Evolutionary conservation across 2,113 vertebrate species (phyloP).

Genomic region (Melospiza georgiana): DNA sequence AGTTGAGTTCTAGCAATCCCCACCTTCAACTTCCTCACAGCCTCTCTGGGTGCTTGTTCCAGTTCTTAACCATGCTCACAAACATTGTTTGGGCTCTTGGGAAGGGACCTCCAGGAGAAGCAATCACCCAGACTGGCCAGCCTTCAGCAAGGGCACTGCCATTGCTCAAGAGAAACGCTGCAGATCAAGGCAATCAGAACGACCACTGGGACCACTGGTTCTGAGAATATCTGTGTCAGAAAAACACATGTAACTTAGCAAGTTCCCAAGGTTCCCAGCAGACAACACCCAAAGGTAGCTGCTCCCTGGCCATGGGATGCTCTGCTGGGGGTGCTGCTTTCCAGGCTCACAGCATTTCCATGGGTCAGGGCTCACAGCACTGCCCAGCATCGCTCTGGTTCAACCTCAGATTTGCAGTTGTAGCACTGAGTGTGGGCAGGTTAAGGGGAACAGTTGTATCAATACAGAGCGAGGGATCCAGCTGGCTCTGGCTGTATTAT

Average conservation of each 20-base stretch:
- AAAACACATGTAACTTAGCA: not conserved
- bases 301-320: not conserved
- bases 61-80: not conserved
- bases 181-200: not conserved
- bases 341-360: not conserved
- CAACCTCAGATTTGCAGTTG: constrained; percentile 35
- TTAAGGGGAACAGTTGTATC: constrained; percentile 61
- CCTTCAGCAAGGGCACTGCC: not conserved
- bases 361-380: not conserved
- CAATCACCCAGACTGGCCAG: not conserved
- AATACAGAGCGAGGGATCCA: constrained; percentile 30
- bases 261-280: not conserved
- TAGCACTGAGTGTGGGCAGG: constrained; percentile 50
- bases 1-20: not conserved
- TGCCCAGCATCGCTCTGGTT: not conserved
- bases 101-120: not conserved
- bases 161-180: not conserved
- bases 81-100: not conserved
- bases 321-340: not conserved
- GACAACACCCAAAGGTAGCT: not conserved
- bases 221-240: not conserved
- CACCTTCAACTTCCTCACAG: not conserved
- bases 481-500: constrained; percentile 57
- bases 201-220: not conserved
- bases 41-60: not conserved